Percentiles rank a stretch among this genome's conserved stretches.
phyloP scores from a whole-genome alignment of 2,797 vertebrate species.

The Spheniscus humboldti region DNA sequence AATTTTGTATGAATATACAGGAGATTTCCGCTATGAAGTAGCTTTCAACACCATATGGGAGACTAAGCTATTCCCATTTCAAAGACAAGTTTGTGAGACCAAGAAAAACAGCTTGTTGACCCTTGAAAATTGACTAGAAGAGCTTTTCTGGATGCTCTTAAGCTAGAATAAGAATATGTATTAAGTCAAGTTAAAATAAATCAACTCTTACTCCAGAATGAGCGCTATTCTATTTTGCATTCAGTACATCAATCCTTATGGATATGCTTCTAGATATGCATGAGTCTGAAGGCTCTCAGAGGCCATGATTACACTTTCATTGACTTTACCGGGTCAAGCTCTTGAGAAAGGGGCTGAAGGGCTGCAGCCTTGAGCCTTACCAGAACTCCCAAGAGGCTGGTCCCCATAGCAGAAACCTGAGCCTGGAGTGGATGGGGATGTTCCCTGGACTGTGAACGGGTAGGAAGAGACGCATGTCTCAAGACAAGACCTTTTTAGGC shows the following conservation, averaged over 20 bases:
- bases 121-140: slow-evolving; percentile 46
- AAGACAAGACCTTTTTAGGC: not conserved
- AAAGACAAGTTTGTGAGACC: slow-evolving; percentile 46
- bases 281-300: not conserved
- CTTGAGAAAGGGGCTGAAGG: not conserved
- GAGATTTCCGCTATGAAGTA: slow-evolving; percentile 39
- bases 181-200: slow-evolving; percentile 45
- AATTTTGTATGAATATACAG: slow-evolving; percentile 55
- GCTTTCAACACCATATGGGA: slow-evolving; percentile 60
- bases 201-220: not conserved
- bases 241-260: not conserved
- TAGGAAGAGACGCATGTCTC: not conserved
- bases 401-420: not conserved
- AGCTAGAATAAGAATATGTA: slow-evolving; percentile 23
- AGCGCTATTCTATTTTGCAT: not conserved
- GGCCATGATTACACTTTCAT: not conserved
- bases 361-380: not conserved
- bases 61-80: slow-evolving; percentile 59
- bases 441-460: not conserved
- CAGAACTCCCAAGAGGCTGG: not conserved
- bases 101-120: slow-evolving; percentile 60
- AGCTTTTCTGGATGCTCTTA: slow-evolving; percentile 45
- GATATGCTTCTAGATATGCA: not conserved
- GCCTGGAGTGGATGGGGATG: not conserved
- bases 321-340: not conserved